Conservation (phyloP, 2,888 invertebrate species). For the Trichopoda pennipes region DNA sequence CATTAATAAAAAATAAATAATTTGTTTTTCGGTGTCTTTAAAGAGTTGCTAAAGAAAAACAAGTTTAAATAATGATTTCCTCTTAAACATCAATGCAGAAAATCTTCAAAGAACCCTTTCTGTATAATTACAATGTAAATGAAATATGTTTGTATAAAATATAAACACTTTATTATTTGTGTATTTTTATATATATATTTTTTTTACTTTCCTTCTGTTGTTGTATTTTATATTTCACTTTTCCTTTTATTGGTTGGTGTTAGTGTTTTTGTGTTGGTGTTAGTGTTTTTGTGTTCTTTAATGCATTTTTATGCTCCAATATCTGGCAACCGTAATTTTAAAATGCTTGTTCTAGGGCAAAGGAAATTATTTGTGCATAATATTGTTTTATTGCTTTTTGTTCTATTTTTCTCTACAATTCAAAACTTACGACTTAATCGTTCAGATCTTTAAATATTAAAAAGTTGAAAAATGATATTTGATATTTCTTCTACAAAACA, state of each 20-base stretch:
- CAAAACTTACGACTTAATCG: constrained; percentile 47
- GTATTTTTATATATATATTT: constrained; percentile 41
- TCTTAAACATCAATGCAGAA: background rate
- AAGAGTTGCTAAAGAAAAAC: too few relatives aligned
- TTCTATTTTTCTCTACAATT: constrained; percentile 23
- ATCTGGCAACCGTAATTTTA: constrained; percentile 27
- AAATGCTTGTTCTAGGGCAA: constrained; percentile 39
- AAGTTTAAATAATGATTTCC: background rate
- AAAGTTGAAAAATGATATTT: background rate
- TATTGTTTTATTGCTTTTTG: constrained; percentile 21
- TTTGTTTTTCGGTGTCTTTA: too few relatives aligned
- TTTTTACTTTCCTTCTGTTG: constrained; percentile 1
- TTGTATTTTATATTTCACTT: constrained; percentile 9
- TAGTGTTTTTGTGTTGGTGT: constrained; percentile 1
- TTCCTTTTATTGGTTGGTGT: constrained; percentile 14
- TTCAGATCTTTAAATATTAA: constrained; percentile 31
- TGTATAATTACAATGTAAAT: constrained; percentile 15
- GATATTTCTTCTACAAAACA: background rate
- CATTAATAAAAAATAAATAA: too few relatives aligned
- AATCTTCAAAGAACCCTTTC: constrained; percentile 9
- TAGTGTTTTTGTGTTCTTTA: constrained; percentile 17
- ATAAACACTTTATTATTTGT: constrained; percentile 37
- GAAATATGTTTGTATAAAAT: constrained; percentile 8
- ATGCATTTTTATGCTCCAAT: constrained; percentile 41
- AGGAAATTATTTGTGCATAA: constrained; percentile 34